Evolutionary conservation across 2,113 vertebrate genomes (phyloP).

Genomic region (Dasyurus viverrinus): DNA sequence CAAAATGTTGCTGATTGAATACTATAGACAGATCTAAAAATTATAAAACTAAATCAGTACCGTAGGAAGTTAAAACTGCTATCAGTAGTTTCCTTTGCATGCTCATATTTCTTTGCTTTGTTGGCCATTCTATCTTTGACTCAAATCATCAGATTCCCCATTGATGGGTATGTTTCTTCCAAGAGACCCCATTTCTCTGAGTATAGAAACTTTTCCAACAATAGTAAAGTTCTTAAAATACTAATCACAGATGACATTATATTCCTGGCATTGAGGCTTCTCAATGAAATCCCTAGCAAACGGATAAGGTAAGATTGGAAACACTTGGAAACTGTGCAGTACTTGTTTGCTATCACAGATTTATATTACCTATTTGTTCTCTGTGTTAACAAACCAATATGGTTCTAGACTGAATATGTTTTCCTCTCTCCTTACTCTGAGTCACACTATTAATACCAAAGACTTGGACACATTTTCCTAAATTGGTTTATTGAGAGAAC

Average conservation of each 20-base stretch:
- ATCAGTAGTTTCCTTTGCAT: neutral
- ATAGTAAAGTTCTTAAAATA: neutral
- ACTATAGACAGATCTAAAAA: neutral
- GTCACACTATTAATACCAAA: neutral
- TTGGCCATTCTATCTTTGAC: neutral
- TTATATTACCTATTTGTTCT: neutral
- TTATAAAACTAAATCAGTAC: neutral
- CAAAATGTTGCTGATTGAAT: neutral
- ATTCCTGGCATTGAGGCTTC: neutral
- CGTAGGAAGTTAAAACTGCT: neutral
- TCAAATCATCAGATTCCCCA: neutral
- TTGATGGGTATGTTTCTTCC: neutral
- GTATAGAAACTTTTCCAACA: neutral
- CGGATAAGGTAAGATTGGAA: neutral
- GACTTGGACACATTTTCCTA: neutral
- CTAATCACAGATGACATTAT: neutral
- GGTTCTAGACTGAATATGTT: too few species aligned
- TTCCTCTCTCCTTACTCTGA: neutral
- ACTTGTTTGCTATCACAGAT: neutral
- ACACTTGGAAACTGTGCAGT: neutral
- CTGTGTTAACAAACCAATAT: neutral
- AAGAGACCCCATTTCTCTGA: neutral
- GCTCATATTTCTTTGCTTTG: neutral
- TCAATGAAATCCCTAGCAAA: neutral
- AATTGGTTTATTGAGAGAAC: neutral